phyloP scores from a whole-genome alignment of 2,888 invertebrate species.

The Alentia gelatinosa region DNA sequence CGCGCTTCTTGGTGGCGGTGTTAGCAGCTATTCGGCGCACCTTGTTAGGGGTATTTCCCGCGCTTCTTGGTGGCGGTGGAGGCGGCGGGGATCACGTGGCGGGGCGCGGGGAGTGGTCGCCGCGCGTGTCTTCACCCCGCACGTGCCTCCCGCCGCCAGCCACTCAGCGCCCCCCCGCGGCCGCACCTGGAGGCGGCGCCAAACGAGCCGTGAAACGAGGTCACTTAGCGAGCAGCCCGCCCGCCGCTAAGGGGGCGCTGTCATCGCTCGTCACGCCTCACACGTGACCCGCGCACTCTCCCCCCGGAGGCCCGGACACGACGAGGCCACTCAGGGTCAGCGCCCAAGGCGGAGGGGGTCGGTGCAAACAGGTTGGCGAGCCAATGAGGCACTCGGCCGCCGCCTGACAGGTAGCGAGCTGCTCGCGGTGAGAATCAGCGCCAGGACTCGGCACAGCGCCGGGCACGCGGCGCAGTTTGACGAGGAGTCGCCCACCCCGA shows the following conservation, averaged over 20 bases:
- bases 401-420: not conserved
- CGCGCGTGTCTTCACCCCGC: not conserved
- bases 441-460: not conserved
- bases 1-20: not conserved
- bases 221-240: constrained; percentile 32
- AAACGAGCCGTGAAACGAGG: constrained; percentile 36
- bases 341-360: not conserved
- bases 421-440: not conserved
- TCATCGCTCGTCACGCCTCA: not conserved
- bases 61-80: not conserved
- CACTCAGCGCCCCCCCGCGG: not conserved
- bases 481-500: not conserved
- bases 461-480: not conserved
- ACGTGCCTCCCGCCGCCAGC: not conserved
- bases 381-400: not conserved
- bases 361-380: constrained; percentile 20
- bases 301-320: no score
- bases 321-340: constrained; percentile 17
- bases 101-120: not conserved
- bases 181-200: not conserved
- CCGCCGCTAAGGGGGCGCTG: not conserved
- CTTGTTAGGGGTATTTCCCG: not conserved
- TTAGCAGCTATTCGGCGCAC: not conserved
- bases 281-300: not conserved
- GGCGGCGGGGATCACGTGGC: not conserved